Evolutionary conservation across 2,113 vertebrate species (phyloP), one percentile per base, ranked within the genome.

Genomic region (Semicossyphus pulcher): DNA sequence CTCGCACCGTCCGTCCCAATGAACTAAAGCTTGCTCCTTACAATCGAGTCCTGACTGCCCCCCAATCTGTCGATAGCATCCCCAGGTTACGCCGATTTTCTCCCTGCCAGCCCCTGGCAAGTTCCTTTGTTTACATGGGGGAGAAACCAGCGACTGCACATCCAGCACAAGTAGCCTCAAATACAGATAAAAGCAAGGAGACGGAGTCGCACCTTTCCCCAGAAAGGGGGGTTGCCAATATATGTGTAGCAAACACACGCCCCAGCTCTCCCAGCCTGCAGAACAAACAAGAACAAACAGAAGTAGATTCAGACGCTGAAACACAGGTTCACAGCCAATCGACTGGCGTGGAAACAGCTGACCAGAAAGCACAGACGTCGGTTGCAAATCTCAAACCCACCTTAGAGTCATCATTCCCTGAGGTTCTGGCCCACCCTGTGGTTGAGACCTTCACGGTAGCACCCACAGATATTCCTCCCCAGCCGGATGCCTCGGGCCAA

Each of bases 61-160:
- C 97, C 0, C 94, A 97, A 16, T 99, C 97, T 51, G 97, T 99
- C 11, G 98, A 99, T 73, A 99, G 97, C 72, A 96, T 99, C 70
- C 97, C 97, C 31, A 94, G 96, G 20, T 80, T 99, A 44, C 93
- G 97, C 16, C 94, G 97, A 26, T 99, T 99, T 91, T 97, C 97
- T 0, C 97, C 97, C 20, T 96, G 96, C 80, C 96, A 98, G 73
- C 94, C 95, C 54, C 93, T 96, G 80, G 95, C 94, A 0, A 94
- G 94, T 56, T 94, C 97, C 1, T 97, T 98, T 58, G 94, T 97
- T 68, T 97, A 95, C 90, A 94, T 99, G 91, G 97, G 96, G 77
- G 95, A 96, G 73, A 95, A 94, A 68, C 63, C 37, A 84, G 90
- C 41, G 92, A 79, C 42, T 32, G 4, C 10, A 51, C 52, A 37